Base-by-base conservation (phyloP, 2,888 invertebrate genomes). In the Nomada flava region DNA sequence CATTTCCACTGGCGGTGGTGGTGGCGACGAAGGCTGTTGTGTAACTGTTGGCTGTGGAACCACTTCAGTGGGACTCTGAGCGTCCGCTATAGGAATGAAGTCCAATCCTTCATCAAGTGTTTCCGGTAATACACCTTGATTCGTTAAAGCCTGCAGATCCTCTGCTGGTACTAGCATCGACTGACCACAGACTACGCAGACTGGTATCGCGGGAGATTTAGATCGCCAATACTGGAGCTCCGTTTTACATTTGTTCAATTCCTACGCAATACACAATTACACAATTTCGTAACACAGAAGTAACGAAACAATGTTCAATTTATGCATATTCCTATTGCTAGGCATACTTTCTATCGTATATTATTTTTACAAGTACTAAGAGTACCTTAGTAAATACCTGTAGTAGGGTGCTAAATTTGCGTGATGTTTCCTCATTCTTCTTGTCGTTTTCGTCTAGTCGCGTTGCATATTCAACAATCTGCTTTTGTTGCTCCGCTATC, bases 221-320 rank as follows among this genome's bases (percentile, higher is more conserved):
- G 98, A 98, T 78, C 98, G 96, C 97, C 98, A 98, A 94, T 98
- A 98, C 94, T 98, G 98, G 90, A 98, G 94, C 94, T 98, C 98
- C 52, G 98, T 98, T 94, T 98, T 98, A 94, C 98, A 98, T 93
- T 98, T 98, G 94, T 98, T 98, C 89, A 98, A 94, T 94, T 98
- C 98, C 96, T 98, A 95, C 2, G 92, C 57, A 79, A 86, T 26
- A 68, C n/a, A 53, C 44, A 68, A 74, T 59, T 44, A 42, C 15
- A 29, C 18, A 68, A 57, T 53, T 52, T 65, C n/a, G 44, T 15
- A n/a, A 62, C 52, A 20, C 59, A 5, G 0, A 18, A 55, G 10
- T 2, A 13, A 42, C 1, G 2, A 36, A 44, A 44, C 1, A 15
- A 47, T 13, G 10, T 67, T 53, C 9, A n/a, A 64, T 42, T 29